Evolutionary conservation across 2,113 vertebrate genomes (phyloP).

Genomic region (Lynx canadensis): DNA sequence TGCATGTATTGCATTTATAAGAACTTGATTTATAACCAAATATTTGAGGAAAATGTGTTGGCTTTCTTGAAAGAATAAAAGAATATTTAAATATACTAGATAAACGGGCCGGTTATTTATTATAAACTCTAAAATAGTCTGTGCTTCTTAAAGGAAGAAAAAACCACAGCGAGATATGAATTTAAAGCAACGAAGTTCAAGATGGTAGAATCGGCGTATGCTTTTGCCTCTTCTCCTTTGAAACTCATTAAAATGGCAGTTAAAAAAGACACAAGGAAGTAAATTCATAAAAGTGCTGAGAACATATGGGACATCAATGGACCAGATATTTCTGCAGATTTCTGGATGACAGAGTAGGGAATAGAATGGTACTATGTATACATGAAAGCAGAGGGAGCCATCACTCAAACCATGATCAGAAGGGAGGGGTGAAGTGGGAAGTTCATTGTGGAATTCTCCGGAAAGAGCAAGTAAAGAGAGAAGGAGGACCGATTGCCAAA

Average conservation of each 20-base stretch:
- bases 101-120: slow-evolving; percentile 24
- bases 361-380: neutral
- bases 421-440: neutral
- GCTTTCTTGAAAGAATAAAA: neutral
- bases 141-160: neutral
- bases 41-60: slow-evolving; percentile 1
- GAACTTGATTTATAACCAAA: neutral
- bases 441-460: neutral
- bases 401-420: neutral
- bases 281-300: slow-evolving; percentile 12
- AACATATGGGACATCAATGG: slow-evolving; percentile 7
- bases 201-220: neutral
- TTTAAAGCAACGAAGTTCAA: slow-evolving; percentile 51
- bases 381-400: neutral
- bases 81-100: neutral
- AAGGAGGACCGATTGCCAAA: neutral
- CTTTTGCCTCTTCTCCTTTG: neutral
- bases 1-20: neutral
- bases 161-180: neutral
- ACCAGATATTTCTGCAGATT: slow-evolving; percentile 17
- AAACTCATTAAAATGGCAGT: slow-evolving; percentile 44
- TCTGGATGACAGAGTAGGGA: neutral
- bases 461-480: neutral
- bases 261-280: slow-evolving; percentile 39
- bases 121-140: slow-evolving; percentile 3